Evolutionary conservation across 2,113 vertebrate genomes (phyloP).

Genomic region (Ciconia maguari): DNA sequence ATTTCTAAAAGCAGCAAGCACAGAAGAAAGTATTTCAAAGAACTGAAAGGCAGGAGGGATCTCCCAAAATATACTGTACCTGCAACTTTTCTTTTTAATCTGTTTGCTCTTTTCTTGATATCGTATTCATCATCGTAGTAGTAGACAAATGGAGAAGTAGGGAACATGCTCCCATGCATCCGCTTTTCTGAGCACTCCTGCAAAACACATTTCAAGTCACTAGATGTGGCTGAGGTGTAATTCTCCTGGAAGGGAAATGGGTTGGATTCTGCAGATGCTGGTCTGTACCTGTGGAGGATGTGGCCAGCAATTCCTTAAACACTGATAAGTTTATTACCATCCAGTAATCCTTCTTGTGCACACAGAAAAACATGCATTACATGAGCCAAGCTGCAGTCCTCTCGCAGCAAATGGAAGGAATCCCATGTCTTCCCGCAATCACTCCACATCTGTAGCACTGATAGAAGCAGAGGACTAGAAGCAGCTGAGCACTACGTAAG

Average conservation of each 20-base stretch:
- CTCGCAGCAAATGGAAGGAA: neutral
- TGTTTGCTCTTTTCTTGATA: slow-evolving; percentile 62
- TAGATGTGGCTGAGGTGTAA: neutral
- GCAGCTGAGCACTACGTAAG: too few relatives aligned
- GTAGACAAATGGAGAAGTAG: slow-evolving; percentile 73
- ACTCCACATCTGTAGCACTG: fast-evolving
- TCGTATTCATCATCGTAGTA: slow-evolving; percentile 72
- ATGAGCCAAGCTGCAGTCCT: neutral
- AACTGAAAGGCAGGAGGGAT: neutral
- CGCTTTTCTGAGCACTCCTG: slow-evolving; percentile 77
- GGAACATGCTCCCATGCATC: slow-evolving; percentile 72
- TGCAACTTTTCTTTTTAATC: slow-evolving; percentile 73
- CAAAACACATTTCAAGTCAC: slow-evolving; percentile 59
- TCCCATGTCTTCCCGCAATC: fast-evolving
- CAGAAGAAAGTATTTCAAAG: neutral
- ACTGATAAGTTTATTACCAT: neutral
- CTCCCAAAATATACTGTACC: slow-evolving; percentile 53
- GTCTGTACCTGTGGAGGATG: neutral
- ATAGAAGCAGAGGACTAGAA: neutral
- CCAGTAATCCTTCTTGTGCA: neutral
- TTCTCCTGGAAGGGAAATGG: neutral
- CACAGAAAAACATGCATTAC: too few relatives aligned
- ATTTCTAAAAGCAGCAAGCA: neutral
- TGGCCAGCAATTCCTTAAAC: neutral
- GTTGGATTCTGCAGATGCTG: neutral